These are phyloP conservation scores for Ischnura elegans DNA, from an alignment of 2,888 invertebrate species.

Conservation along the genomic window DNA sequence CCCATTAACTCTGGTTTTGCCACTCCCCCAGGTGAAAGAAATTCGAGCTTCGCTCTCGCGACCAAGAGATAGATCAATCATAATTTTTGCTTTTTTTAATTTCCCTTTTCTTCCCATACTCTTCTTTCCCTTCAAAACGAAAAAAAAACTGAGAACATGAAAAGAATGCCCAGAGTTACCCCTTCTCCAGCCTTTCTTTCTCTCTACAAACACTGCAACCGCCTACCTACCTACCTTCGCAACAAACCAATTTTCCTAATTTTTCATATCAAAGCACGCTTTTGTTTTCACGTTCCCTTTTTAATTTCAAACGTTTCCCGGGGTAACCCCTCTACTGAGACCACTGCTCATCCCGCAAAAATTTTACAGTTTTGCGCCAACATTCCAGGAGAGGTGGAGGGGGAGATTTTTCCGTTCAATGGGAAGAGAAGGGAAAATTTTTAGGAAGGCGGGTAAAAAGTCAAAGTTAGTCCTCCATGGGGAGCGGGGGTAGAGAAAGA, in stretches of 20 bases:
- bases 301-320: no score
- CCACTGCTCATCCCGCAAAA: no score
- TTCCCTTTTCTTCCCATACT: background rate
- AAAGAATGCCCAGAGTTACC: background rate
- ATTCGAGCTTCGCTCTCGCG: constrained; percentile 2
- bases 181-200: no score
- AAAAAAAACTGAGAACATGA: no score
- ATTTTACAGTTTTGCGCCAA: background rate
- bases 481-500: no score
- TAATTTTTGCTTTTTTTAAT: background rate
- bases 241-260: background rate
- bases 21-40: background rate
- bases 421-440: no score
- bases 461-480: background rate
- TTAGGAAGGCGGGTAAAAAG: background rate
- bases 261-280: constrained; percentile 33
- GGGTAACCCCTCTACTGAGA: no score
- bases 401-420: background rate
- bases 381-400: no score
- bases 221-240: background rate
- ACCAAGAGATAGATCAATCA: background rate
- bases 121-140: no score
- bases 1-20: background rate
- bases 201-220: background rate
- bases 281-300: no score